Evolutionary conservation across 2,888 invertebrate genomes (phyloP).

Genomic region (Rosalia funebris): DNA sequence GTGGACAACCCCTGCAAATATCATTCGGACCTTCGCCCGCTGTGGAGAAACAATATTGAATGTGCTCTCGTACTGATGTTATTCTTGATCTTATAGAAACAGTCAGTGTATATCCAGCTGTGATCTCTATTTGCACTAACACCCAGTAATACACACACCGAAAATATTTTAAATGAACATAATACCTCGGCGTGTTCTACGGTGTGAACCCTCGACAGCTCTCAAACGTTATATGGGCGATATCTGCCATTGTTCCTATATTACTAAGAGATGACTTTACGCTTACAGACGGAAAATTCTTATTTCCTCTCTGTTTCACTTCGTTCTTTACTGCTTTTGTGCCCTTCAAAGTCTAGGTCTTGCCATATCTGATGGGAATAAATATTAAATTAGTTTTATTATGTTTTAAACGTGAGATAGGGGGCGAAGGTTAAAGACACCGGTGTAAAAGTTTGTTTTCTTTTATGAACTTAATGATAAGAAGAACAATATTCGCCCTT

Average conservation of each 20-base stretch:
- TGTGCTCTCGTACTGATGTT: constrained; percentile 40
- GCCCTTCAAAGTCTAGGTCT: not conserved
- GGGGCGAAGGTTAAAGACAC: constrained; percentile 6
- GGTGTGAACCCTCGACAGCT: too few relatives aligned
- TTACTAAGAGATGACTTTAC: constrained; percentile 9
- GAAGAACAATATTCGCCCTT: too few relatives aligned
- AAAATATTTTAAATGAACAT: too few relatives aligned
- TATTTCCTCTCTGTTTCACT: constrained; percentile 7
- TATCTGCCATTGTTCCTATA: constrained; percentile 7
- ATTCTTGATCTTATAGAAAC: constrained; percentile 38
- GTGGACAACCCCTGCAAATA: too few relatives aligned
- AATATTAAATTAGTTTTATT: constrained; percentile 27
- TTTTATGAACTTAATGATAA: too few relatives aligned
- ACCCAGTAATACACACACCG: too few relatives aligned
- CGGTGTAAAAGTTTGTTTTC: too few relatives aligned
- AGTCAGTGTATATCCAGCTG: constrained; percentile 37
- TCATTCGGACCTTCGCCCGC: constrained; percentile 18
- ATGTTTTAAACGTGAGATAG: constrained; percentile 4
- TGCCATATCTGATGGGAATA: constrained; percentile 7
- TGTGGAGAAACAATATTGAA: constrained; percentile 44
- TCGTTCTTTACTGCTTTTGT: constrained; percentile 13
- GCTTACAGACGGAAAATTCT: not conserved
- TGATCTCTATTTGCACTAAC: constrained; percentile 26
- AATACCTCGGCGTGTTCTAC: too few relatives aligned
- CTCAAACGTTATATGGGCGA: too few relatives aligned